Base-by-base conservation (phyloP, 2,888 invertebrate species). In the Eristalis tenax region DNA sequence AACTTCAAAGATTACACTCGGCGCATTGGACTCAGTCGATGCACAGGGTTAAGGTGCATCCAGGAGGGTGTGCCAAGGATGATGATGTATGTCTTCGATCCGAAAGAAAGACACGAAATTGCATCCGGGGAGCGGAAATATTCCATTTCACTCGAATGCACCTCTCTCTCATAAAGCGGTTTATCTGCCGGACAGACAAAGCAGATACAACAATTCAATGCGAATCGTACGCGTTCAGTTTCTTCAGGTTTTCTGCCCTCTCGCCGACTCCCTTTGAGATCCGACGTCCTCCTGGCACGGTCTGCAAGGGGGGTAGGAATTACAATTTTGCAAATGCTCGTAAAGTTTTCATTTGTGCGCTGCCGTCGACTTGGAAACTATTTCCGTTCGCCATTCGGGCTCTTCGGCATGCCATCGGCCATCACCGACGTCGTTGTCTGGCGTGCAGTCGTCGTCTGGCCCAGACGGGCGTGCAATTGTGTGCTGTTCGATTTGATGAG, bases 1-100 rank as follows among this genome's bases (percentile, higher is more conserved):
- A 85, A 81, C 81, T 85, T 77, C 81, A 81, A 81, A 81, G 85
- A 85, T 85, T 85, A 85, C 76, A 85, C 75, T 77, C 76, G 81
- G 22, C 68, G 76, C 76, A 81, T 80, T 77, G 76, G 73, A 71
- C 63, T 40, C 23, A 43, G 38, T 71, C 50, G 68, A 35, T 35
- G 40, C 40, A 32, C 32, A 32, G 10, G 32, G 32, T 10, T 10
- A 32, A 32, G 32, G 32, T 43, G n/a, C 43, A 8, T 43, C 8
- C 18, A 6, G 50, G 0, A 6, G 18, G 2, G 50, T 6, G 8
- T 1, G 6, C 43, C 43, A n/a, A 50, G 32, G 32, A 32, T 1
- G 18, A 18, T 50, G 18, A 50, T 50, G 50, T 18, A 50, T 61
- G 38, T 38, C 11, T 38, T 38, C 38, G 11, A 38, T 43, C 18